Evolutionary conservation across 2,113 vertebrate species (phyloP).

Genomic region (Melanerpes aurifrons): DNA sequence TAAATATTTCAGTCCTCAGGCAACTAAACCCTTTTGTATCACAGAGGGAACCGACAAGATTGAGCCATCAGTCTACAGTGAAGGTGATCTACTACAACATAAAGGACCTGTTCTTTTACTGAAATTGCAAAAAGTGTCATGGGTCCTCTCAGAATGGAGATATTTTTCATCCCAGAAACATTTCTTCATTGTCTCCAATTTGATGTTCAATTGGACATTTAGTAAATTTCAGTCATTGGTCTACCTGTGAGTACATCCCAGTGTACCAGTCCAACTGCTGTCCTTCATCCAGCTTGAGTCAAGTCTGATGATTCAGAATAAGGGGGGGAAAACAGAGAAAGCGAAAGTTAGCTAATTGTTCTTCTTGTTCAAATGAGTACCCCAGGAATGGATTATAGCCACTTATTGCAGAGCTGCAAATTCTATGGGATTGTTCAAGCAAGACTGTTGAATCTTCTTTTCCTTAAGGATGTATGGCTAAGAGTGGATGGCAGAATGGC

Average conservation of each 20-base stretch:
- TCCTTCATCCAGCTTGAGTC: neutral
- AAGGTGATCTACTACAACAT: neutral
- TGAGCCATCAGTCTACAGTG: neutral
- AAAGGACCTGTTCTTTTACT: neutral
- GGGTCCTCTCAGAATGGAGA: neutral
- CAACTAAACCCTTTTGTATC: conserved; percentile 20
- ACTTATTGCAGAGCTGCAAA: neutral
- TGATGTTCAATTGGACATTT: neutral
- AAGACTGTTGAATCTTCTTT: neutral
- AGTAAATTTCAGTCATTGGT: neutral
- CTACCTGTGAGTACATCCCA: neutral
- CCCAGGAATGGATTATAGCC: neutral
- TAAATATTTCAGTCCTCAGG: conserved; percentile 56
- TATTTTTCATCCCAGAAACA: neutral
- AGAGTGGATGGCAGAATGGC: neutral
- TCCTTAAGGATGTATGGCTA: neutral
- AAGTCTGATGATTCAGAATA: neutral
- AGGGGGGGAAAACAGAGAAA: neutral
- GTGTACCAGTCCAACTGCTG: neutral
- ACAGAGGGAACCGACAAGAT: conserved; percentile 4
- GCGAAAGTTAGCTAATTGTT: neutral
- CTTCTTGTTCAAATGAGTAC: neutral
- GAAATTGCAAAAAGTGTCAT: neutral
- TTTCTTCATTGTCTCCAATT: neutral
- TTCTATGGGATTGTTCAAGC: neutral